Percentiles rank a stretch among this genome's conserved stretches.
Conservation (phyloP, 1,140 invertebrate genomes). For the Anagrus nilaparvatae region DNA sequence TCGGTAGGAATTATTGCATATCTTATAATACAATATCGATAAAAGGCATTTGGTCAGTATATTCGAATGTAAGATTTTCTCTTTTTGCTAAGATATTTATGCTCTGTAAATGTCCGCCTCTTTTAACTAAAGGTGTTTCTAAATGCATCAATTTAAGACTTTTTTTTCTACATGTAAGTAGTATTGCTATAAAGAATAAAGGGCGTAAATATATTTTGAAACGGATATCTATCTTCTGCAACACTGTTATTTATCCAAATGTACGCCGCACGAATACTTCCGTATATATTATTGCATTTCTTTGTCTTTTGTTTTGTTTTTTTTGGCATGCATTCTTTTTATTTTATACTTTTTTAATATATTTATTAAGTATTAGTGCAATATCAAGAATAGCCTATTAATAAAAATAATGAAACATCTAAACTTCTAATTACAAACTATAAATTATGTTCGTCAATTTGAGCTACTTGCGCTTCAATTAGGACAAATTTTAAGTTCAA, state of each 20-base stretch:
- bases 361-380: too few species aligned
- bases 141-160: constrained; percentile 43
- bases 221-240: constrained; percentile 42
- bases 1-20: too few species aligned
- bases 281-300: constrained; percentile 14
- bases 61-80: constrained; percentile 22
- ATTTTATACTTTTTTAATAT: too few species aligned
- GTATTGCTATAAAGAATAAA: constrained; percentile 32
- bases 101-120: constrained; percentile 39
- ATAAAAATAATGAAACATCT: too few species aligned
- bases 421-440: too few species aligned
- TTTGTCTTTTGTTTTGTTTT: neutral
- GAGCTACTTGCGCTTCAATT: too few species aligned
- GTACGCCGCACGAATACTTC: constrained; percentile 14
- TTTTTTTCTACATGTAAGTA: too few species aligned
- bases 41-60: constrained; percentile 38
- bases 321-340: too few species aligned
- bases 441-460: too few species aligned
- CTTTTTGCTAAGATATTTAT: constrained; percentile 40
- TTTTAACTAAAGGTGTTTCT: constrained; percentile 35
- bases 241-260: constrained; percentile 33
- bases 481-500: too few species aligned
- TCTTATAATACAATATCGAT: too few species aligned
- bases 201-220: constrained; percentile 44
- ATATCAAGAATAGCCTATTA: too few species aligned